phyloP scores from a whole-genome alignment of 2,888 invertebrate species.

The Perithous albicinctus region DNA sequence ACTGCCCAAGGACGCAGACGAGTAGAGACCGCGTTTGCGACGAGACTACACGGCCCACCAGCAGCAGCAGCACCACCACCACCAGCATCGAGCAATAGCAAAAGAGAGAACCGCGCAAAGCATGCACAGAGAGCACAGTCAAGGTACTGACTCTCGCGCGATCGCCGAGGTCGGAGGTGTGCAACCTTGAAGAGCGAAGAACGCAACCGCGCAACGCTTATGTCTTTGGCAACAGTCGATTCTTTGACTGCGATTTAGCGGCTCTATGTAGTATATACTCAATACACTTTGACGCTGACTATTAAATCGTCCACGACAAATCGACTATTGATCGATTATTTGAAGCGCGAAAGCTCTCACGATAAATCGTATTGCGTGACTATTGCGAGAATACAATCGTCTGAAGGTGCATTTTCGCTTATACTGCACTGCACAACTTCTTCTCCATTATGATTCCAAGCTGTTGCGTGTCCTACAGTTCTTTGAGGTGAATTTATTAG shows the following conservation, averaged over 20 bases:
- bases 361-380: constrained; percentile 40
- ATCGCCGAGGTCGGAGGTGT: constrained; percentile 64
- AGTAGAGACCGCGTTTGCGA: constrained; percentile 34
- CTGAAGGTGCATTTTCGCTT: constrained; percentile 29
- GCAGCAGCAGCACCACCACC: too few species aligned
- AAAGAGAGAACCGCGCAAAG: constrained; percentile 1
- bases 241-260: constrained; percentile 16
- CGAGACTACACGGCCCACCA: constrained; percentile 29
- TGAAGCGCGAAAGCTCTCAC: neutral
- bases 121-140: constrained; percentile 49
- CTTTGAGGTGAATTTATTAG: neutral
- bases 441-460: neutral
- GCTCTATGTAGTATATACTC: neutral
- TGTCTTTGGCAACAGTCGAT: constrained; percentile 45
- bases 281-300: neutral
- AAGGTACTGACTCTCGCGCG: constrained; percentile 53
- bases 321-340: constrained; percentile 29
- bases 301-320: constrained; percentile 1
- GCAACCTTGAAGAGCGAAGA: constrained; percentile 59
- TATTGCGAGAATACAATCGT: neutral
- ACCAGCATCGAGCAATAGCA: constrained; percentile 33
- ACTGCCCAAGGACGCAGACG: constrained; percentile 62
- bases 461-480: neutral
- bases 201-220: constrained; percentile 33
- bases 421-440: neutral